phyloP scores from a whole-genome alignment of 2,113 vertebrate genomes.

The Bujurquina vittata region DNA sequence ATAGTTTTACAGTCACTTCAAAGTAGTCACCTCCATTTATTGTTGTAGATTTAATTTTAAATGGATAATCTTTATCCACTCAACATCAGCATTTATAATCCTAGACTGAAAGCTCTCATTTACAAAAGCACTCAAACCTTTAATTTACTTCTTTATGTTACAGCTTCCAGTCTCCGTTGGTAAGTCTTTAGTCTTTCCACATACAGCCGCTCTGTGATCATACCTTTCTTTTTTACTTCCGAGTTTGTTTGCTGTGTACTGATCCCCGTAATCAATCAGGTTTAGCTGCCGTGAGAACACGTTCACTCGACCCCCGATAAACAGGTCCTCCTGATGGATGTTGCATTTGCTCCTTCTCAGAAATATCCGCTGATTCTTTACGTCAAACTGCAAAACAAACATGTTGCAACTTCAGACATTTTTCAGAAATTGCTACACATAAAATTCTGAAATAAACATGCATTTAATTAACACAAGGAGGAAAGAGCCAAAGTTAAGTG shows the following conservation, averaged over 20 bases:
- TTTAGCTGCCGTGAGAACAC: constrained; percentile 91
- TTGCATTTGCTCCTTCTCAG: constrained; percentile 87
- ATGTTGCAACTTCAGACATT: background rate
- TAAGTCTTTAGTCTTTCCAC: background rate
- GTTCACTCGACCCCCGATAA: constrained; percentile 90
- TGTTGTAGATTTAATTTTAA: background rate
- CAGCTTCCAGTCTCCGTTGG: background rate
- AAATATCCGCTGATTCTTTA: constrained; percentile 92
- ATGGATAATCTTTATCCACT: background rate
- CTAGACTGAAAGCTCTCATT: background rate
- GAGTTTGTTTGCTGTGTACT: constrained; percentile 90
- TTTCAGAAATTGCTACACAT: background rate
- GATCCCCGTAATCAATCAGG: constrained; percentile 91
- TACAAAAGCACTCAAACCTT: background rate
- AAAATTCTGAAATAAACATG: background rate
- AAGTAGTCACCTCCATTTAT: background rate
- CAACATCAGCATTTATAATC: background rate
- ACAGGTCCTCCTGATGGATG: constrained; percentile 88
- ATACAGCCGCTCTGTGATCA: constrained; percentile 18
- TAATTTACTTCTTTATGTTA: background rate
- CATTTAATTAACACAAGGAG: background rate
- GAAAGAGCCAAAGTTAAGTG: background rate
- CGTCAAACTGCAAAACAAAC: constrained; percentile 85
- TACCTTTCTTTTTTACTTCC: constrained; percentile 94
- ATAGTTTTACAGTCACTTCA: background rate